Base-by-base conservation (phyloP, 2,888 invertebrate species). In the Agriopis marginaria region DNA sequence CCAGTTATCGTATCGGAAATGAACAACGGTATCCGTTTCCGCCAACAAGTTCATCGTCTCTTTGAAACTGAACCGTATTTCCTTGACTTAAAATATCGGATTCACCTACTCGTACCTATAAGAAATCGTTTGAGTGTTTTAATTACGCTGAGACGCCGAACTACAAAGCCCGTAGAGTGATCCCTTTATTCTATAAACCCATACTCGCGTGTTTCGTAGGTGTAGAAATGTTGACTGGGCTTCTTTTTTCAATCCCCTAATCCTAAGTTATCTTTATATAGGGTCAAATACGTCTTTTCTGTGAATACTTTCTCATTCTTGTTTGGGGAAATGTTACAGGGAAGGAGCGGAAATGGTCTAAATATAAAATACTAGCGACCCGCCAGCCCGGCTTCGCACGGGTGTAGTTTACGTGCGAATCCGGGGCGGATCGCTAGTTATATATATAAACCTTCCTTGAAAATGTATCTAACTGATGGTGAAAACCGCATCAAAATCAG, bases 151-250 rank as follows among this genome's bases (percentile, higher is more conserved):
- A 68, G 59, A 58, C 3, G 61, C 74, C 71, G 68, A 71, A 62
- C 76, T 12, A 74, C 76, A 79, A 76, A 81, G 75, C 64, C 72
- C 71, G 65, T 54, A 7, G 39, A 23, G 5, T 51, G 10, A 53
- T 54, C n/a, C 39, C 32, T 78, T 77, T 74, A 77, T 79, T 77
- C 79, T 78, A 79, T 83, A 81, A 79, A 79, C 80, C 75, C 79
- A 77, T 72, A 63, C 68, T 65, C 71, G 71, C 76, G 54, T 51
- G 51, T 2, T 7, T 5, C 49, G 39, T 50, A 17, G 17, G 39
- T 39, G 60, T 39, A 60, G 49, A 32, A 39, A 50, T 49, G 42
- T 55, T 17, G 6, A 56, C 42, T 68, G 63, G 70, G 75, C 73
- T 73, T 70, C 63, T 60, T 70, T 55, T 54, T 68, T 32, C 32